Conservation (phyloP, 2,888 invertebrate genomes). For the Nephrotoma appendiculata region DNA sequence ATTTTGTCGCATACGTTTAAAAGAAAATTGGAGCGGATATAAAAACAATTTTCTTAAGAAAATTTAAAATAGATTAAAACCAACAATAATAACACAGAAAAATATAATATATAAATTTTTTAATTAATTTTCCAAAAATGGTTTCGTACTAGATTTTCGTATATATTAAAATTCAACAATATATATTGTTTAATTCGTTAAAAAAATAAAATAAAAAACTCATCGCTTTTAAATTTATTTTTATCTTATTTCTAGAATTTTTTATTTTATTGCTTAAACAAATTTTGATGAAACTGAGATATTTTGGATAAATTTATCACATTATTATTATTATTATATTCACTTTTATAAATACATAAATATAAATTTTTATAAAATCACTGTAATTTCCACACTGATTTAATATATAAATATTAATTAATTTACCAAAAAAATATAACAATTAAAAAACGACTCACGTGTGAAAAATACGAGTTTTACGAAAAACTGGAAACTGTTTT, state of each 20-base stretch:
- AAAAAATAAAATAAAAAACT: neutral
- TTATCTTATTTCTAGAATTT: neutral
- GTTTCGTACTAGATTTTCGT: neutral
- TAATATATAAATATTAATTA: neutral
- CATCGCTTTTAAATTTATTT: neutral
- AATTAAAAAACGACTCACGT: neutral
- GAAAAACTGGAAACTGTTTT: neutral
- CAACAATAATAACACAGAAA: neutral
- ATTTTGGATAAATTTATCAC: neutral
- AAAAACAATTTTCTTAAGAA: neutral
- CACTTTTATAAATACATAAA: neutral
- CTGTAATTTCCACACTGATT: neutral
- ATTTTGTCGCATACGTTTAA: neutral
- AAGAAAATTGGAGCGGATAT: neutral
- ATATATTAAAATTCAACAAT: neutral
- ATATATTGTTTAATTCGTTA: neutral
- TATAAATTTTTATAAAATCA: neutral
- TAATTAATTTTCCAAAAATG: neutral
- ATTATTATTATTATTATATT: neutral
- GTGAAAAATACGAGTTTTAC: neutral
- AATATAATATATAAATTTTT: neutral
- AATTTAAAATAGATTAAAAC: neutral
- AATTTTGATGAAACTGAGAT: neutral
- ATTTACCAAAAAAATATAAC: neutral
- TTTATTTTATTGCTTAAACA: neutral